Base-by-base conservation (phyloP, 2,113 vertebrate genomes). In the Sorex fumeus region DNA sequence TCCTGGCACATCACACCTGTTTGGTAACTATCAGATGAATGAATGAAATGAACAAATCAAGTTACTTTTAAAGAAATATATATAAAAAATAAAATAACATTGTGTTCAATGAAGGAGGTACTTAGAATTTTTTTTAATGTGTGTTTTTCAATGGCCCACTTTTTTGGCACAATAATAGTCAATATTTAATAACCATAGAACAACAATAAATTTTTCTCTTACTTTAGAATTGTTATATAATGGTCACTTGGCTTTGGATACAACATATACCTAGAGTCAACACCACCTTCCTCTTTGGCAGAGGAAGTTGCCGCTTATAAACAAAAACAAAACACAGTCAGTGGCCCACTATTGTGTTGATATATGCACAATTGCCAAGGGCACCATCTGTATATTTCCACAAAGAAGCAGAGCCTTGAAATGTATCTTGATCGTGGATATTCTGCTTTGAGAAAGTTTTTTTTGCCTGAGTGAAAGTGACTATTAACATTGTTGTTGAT, bases 21-120 rank as follows among this genome's bases (percentile, higher is more conserved):
- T 94, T 60, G 30, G 6, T 91, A 85, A 79, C 85, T 94, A 34
- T 87, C 23, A 4, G 82, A 16, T 88, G 70, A 92, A 50, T 90
- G 30, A 77, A 77, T 76, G 34, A 6, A 90, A 47, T 40, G 28
- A 88, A 69, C 53, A 34, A 72, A 92, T 19, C 30, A 84, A 71
- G 25, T 2, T 66, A 62, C 60, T 71, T 84, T 60, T 7, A 3
- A 16, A 76, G 75, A 77, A 87, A 50, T 53, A 87, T 80, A 87
- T 80, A 64, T 84, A 88, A 27, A 69, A 82, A 86, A 16, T 23
- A 45, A 90, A 18, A 36, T 89, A n/a, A n/a, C 66, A 34, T 69
- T 88, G n/a, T n/a, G n/a, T 84, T 11, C 25, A 60, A 8, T 80
- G 62, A 82, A 34, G 88, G 23, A 88, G 47, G 82, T 88, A 6